Evolutionary conservation across 1,140 invertebrate genomes (phyloP), one percentile per base, ranked within the genome.

Genomic region (Diprion similis): DNA sequence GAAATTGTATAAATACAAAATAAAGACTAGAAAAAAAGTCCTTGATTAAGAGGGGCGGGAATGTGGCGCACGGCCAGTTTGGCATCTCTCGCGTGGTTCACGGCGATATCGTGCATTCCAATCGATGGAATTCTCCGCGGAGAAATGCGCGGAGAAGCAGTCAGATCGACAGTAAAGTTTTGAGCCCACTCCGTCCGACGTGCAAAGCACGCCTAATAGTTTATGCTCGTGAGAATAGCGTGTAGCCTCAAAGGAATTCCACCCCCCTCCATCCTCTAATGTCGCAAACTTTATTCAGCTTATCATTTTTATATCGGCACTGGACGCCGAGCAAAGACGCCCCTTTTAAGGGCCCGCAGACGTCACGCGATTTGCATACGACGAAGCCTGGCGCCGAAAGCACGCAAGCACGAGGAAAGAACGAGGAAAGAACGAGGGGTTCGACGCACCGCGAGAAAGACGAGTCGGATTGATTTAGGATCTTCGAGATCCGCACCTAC

Each of bases 31-130:
- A n/a, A n/a, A n/a, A n/a, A n/a, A n/a, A 1, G 24, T 37, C 24
- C 24, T 37, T 37, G 24, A 37, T 6, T 1, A 37, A 37, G 24
- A 37, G 24, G 24, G 24, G 24, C 24, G 24, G 24, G 24, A 37
- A 37, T 69, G 73, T 71, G 75, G 75, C 75, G 75, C 72, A 72
- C 76, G 80, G 80, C 81, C 81, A 82, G 80, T 81, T 81, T 82
- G 73, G 70, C 75, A 65, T 73, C 74, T 73, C n/a, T n/a, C n/a
- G n/a, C n/a, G n/a, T n/a, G n/a, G 24, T 37, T 17, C 51, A 59
- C 51, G 51, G 51, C 51, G 9, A 59, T 80, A 82, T 82, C 80
- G 80, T 74, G 76, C 81, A 78, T 82, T 82, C 80, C 80, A 47
- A 80, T 81, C 81, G 78, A 73, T 72, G 64, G 18, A 68, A 78